Conservation (phyloP, 2,113 vertebrate genomes). For the Mystacornis crossleyi region DNA sequence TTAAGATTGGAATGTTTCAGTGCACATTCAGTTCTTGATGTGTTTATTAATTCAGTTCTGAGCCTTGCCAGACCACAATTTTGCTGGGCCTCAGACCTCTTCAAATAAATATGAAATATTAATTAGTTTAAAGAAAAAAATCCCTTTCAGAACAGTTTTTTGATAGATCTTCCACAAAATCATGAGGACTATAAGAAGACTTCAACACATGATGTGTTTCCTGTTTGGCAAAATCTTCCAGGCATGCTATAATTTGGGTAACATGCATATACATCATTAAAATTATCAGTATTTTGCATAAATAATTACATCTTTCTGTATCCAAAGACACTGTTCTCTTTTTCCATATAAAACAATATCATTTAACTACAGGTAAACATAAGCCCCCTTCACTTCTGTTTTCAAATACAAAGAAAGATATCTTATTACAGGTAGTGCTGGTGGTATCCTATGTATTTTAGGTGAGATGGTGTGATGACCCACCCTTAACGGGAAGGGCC, state of each 20-base stretch:
- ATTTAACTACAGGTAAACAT: not conserved
- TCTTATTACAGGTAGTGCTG: not conserved
- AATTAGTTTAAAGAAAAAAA: not conserved
- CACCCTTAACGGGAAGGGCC: not conserved
- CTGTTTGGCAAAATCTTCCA: not conserved
- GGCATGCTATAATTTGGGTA: not conserved
- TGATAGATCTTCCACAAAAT: not conserved
- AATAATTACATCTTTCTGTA: not conserved
- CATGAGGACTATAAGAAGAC: not conserved
- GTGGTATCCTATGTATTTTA: not conserved
- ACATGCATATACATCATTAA: not conserved
- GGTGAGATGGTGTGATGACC: not conserved
- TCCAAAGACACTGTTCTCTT: not conserved
- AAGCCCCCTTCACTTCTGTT: not conserved
- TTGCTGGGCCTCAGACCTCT: not conserved
- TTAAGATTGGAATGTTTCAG: not conserved
- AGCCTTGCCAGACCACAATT: not conserved
- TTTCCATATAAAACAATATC: not conserved
- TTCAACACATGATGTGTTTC: not conserved
- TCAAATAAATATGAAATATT: not conserved
- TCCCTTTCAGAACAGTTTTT: not conserved
- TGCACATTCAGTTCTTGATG: not conserved
- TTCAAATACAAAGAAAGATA: not conserved
- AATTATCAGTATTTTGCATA: not conserved
- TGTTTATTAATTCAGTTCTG: not conserved